These are phyloP conservation scores for Maniola jurtina DNA, from an alignment of 1,140 invertebrate species.

Conservation along the genomic window DNA sequence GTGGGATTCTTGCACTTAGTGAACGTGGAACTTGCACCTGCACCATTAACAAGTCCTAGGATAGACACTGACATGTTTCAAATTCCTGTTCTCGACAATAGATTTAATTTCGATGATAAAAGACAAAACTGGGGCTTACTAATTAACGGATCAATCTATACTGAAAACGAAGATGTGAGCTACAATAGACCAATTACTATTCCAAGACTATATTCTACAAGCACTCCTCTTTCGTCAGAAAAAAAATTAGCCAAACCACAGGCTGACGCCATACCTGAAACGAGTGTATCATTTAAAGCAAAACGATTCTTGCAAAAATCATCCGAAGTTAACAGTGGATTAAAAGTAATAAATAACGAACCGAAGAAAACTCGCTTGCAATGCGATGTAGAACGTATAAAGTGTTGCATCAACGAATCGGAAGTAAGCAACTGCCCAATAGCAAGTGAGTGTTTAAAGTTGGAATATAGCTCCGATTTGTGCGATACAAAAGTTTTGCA, in stretches of 20 bases:
- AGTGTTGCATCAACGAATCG: background rate
- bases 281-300: background rate
- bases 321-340: background rate
- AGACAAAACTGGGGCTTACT: slow-evolving; percentile 48
- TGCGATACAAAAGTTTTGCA: background rate
- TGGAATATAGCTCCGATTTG: background rate
- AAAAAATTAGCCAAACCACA: background rate
- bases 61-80: background rate
- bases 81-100: background rate
- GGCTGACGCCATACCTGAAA: background rate
- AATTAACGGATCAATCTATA: slow-evolving; percentile 27
- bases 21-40: background rate
- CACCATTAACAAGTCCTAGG: background rate
- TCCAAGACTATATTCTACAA: background rate
- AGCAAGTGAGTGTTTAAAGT: background rate
- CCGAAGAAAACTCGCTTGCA: background rate
- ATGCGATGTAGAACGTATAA: background rate
- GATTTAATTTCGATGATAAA: slow-evolving; percentile 40
- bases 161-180: slow-evolving; percentile 16
- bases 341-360: background rate
- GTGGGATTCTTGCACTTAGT: background rate
- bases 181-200: background rate
- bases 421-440: background rate
- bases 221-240: background rate
- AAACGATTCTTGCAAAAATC: background rate